Conservation (phyloP, 1,140 invertebrate species). For the Magallana ariakensis region DNA sequence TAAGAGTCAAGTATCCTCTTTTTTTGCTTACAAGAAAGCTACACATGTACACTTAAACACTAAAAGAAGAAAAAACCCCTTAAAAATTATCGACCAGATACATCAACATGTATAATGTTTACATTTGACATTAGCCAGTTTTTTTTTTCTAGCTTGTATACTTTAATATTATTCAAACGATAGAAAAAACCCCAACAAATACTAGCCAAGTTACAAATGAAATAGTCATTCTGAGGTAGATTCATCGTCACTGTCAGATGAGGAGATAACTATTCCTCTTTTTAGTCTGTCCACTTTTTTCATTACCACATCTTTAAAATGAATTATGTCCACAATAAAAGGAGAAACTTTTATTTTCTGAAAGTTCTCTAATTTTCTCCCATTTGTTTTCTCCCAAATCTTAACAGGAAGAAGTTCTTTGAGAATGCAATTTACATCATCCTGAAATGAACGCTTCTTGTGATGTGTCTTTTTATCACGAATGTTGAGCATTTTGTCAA, state of each 20-base stretch:
- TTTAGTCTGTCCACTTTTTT: slow-evolving; percentile 5
- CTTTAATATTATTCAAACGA: not conserved
- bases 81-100: too few species aligned
- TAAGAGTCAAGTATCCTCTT: too few species aligned
- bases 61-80: too few species aligned
- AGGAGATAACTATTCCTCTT: slow-evolving; percentile 15
- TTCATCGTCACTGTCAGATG: slow-evolving; percentile 6
- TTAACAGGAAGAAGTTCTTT: too few species aligned
- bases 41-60: too few species aligned
- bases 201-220: not conserved
- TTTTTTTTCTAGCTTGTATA: too few species aligned
- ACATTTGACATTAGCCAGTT: too few species aligned
- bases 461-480: not conserved
- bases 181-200: not conserved
- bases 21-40: too few species aligned
- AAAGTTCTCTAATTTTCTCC: slow-evolving; percentile 18
- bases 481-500: slow-evolving; percentile 26
- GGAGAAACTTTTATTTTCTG: not conserved
- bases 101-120: too few species aligned
- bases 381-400: slow-evolving; percentile 6
- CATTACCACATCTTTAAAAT: slow-evolving; percentile 20
- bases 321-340: slow-evolving; percentile 11
- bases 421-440: slow-evolving; percentile 38
- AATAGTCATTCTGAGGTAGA: not conserved
- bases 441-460: slow-evolving; percentile 18